Base-by-base conservation (phyloP, 2,888 invertebrate species). In the Meteorus colon region DNA sequence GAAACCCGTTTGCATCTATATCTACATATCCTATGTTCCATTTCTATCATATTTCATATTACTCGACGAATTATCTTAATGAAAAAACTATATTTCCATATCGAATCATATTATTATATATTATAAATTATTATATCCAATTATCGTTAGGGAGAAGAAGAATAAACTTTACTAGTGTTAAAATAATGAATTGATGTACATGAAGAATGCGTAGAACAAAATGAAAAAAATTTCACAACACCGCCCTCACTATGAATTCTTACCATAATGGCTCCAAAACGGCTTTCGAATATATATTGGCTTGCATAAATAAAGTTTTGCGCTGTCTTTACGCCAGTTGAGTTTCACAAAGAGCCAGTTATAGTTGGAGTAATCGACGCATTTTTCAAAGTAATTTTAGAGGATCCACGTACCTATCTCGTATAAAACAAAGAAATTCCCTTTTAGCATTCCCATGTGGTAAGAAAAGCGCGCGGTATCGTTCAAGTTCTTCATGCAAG, bases 181-280 rank as follows among this genome's bases (percentile, higher is more conserved):
- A 14, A 65, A 65, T 65, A 19, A 65, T 65, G 19, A 41, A 65
- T 41, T n/a, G 19, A 24, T 19, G 34, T 4, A 65, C 16, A 27
- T n/a, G 29, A n/a, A 24, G 34, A 34, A 34, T 31, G 31, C 34
- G 29, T 14, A 31, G 8, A 65, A 65, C 19, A 19, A n/a, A 4
- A 10, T 4, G n/a, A 31, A 63, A 65, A 63, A 63, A 63, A 16
- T 65, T 41, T 12, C 41, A 65, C 37, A 63, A 63, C 34, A 34
- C 59, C 59, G 59, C 59, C 59, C 34, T 34, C 34, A 16, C 29
- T 4, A 3, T 65, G 5, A 65, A 2, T 65, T 65, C 65, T 37
- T 19, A 19, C 12, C 34, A 63, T 63, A 60, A 27, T 60, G 24
- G 59, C 10, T 60, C 24, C 12, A 27, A 41, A 60, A 29, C 63